Evolutionary conservation across 2,797 vertebrate genomes (phyloP), one percentile per base, ranked within the genome.

Genomic region (Sebastes paucispinis): DNA sequence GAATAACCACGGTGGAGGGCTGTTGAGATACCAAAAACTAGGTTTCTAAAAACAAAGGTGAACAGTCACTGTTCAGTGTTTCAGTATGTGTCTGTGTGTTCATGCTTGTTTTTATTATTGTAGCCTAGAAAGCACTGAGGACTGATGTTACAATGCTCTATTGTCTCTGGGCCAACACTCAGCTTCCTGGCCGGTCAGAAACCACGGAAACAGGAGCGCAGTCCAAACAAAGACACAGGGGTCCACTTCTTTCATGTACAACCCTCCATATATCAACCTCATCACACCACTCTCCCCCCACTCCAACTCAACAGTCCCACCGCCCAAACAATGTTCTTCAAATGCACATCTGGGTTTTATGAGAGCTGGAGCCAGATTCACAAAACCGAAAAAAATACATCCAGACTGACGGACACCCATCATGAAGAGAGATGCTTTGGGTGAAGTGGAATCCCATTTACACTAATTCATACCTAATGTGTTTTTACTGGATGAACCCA

Each of bases 101-200:
- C 47, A 25, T 39, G 60, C 4, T 22, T 39, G 27, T 68, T 60
- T 80, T 57, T 68, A 39, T 80, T 81, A 81, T 76, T 86, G 82
- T 24, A 70, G 75, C 63, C 79, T 81, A 79, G 83, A 91, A 91
- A 90, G 83, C 78, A 77, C 75, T 20, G 70, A 79, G 80, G 86
- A 65, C 83, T 34, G 36, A 78, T 75, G 67, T 83, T 39, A 94
- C 91, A 94, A 92, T 87, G 79, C 75, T 88, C 85, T 74, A 92
- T 93, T 94, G 93, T 94, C 80, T 91, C n/a, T 68, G 63, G 31
- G 84, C 86, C 85, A 85, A 79, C 84, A 67, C 39, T 78, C 34
- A 9, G 84, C 81, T 90, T 95, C 91, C 94, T 93, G 89, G 67
- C 34, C 1, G 69, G 47, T 77, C 85, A 84, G 79, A 91, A 89